Conservation (phyloP, 2,888 invertebrate species). For the Heliconius ethilla region DNA sequence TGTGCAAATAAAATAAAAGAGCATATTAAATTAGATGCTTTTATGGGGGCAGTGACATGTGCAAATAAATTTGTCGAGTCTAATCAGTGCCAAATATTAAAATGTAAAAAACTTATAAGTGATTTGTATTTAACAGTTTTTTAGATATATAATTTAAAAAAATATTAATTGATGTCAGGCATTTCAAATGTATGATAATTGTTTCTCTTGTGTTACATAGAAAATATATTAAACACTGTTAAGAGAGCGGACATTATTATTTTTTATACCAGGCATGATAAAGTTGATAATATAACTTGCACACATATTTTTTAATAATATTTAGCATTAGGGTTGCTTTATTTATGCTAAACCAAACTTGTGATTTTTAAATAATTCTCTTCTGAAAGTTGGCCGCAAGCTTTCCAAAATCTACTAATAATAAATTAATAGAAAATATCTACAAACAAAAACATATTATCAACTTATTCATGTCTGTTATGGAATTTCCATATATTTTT, state of each 20-base stretch:
- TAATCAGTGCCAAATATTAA: neutral
- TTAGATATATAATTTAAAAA: neutral
- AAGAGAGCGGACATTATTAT: neutral
- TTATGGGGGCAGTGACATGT: neutral
- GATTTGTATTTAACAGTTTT: neutral
- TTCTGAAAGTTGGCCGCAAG: neutral
- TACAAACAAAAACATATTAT: neutral
- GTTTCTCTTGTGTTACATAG: neutral
- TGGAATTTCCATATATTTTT: neutral
- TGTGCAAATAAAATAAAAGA: slow-evolving; percentile 15
- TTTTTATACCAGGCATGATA: neutral
- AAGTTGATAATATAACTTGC: neutral
- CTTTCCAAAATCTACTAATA: too few relatives aligned
- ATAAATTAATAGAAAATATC: neutral
- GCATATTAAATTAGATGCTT: slow-evolving; percentile 1
- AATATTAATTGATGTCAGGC: neutral
- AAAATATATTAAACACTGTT: neutral
- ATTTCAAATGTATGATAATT: neutral
- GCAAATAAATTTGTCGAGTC: neutral
- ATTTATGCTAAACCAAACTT: neutral
- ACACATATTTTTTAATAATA: neutral
- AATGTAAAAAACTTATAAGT: neutral
- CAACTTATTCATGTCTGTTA: neutral
- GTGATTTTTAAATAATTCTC: neutral
- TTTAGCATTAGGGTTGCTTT: neutral